A percentile compares a stretch with the other conserved stretches of the same genome.
Conservation (phyloP, 2,888 invertebrate genomes). For the Philonicus albiceps region DNA sequence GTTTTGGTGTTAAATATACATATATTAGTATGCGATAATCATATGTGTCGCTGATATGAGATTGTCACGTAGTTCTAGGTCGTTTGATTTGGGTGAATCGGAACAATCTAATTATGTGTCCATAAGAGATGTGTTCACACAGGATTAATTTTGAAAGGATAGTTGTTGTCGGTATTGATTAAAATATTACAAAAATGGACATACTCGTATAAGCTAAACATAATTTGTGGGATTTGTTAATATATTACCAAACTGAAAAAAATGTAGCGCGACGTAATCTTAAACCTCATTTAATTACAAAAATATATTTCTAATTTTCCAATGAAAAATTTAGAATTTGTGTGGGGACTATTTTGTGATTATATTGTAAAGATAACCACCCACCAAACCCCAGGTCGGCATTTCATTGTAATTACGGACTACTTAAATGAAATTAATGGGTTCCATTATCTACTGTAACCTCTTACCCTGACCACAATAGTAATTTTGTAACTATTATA, state of each 20-base stretch:
- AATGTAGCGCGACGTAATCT: not conserved
- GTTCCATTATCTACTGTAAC: constrained; percentile 49
- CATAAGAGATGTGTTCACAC: not conserved
- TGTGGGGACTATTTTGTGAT: not conserved
- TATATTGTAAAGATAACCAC: not conserved
- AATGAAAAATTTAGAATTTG: not conserved
- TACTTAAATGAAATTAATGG: constrained; percentile 49
- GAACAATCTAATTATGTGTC: not conserved
- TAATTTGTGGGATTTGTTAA: not conserved
- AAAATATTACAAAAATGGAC: not conserved
- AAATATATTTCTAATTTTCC: not conserved
- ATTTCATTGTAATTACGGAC: constrained; percentile 44
- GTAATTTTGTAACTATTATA: constrained; percentile 33
- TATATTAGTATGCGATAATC: not conserved
- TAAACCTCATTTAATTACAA: not conserved
- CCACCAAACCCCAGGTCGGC: not conserved
- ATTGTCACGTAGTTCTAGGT: constrained; percentile 26
- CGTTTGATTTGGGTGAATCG: not conserved
- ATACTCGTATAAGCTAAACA: not conserved
- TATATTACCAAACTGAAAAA: not conserved
- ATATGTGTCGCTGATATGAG: constrained; percentile 20
- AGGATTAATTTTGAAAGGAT: not conserved
- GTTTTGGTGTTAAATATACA: constrained; percentile 30
- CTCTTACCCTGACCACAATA: constrained; percentile 39
- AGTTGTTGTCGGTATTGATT: not conserved